These are phyloP conservation scores for Heliornis fulica DNA, from an alignment of 2,113 vertebrate genomes.

Conservation along the genomic window DNA sequence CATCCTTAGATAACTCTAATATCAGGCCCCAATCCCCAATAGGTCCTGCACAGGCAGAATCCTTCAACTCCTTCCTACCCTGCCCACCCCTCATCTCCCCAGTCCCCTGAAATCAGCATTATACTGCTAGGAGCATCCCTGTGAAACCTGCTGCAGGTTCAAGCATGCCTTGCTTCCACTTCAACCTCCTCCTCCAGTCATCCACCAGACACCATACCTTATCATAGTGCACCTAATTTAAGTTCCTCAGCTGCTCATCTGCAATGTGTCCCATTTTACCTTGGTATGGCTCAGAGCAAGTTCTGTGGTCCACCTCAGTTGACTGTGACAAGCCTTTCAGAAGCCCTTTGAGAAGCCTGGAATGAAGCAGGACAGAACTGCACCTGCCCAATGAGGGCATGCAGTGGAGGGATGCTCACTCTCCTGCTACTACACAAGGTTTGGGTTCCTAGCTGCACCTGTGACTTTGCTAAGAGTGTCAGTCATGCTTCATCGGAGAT, in stretches of 20 bases:
- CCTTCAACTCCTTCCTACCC: neutral
- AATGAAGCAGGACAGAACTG: neutral
- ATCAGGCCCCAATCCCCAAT: neutral
- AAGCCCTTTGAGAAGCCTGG: neutral
- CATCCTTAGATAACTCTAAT: neutral
- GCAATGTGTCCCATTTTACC: neutral
- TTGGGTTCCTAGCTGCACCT: neutral
- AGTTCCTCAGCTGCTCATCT: neutral
- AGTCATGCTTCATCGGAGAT: neutral
- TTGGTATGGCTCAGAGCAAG: neutral
- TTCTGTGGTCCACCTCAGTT: neutral
- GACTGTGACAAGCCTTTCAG: neutral
- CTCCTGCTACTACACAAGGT: neutral
- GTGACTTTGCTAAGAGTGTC: neutral
- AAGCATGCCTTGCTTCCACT: neutral
- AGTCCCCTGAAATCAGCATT: neutral
- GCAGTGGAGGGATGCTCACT: neutral
- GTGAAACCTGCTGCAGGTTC: neutral
- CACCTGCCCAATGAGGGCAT: neutral
- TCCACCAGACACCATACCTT: neutral
- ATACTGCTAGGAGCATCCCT: neutral
- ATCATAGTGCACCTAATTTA: neutral
- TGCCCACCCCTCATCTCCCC: neutral
- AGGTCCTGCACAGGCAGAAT: neutral
- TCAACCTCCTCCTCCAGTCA: neutral